Evolutionary conservation across 2,113 vertebrate genomes (phyloP), one percentile per base, ranked within the genome.

Genomic region (Malaclemys terrapin): DNA sequence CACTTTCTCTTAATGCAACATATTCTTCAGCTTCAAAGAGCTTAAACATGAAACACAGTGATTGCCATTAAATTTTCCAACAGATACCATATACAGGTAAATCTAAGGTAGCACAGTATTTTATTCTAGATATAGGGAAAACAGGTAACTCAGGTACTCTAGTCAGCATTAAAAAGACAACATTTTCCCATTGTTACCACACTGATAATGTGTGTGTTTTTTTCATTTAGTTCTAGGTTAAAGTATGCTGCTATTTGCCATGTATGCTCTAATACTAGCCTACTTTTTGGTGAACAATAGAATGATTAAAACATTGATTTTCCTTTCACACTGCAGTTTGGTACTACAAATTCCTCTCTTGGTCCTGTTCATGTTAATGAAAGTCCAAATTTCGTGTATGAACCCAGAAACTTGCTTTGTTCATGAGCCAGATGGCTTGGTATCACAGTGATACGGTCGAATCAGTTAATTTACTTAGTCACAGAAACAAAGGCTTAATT

Each of bases 191-290:
- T 35, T 3, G 31, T 35, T 35, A 31, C 59, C 14, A 35, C 27
- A 31, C 29, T 35, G 59, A 35, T 35, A 35, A 59, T 59, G 29
- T 62, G 35, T 69, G 62, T 62, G 57, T 12, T 62, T 45, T 65
- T 35, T 82, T 93, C 91, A 86, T 81, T 90, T 95, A 57, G 53
- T 35, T 85, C 31, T 80, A 81, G 10, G 52, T 84, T 91, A 81
- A 47, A 92, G 93, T 4, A 38, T 86, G 25, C 54, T 57, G 69
- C 35, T 45, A 38, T 80, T 52, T 92, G 79, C 35, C 25, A 35
- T n/a, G 12, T 0, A 29, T 93, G 81, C 84, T 69, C 38, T 84
- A 80, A 19, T 47, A 52, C 59, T 82, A 79, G 38, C 54, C 86
- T 35, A 42, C 56, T 56, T 92, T 9, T 5, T 42, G 62, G 56